A percentile compares a stretch with the other conserved stretches of the same genome.
Conservation (phyloP, 2,113 vertebrate genomes). For the Crotalus tigris region DNA sequence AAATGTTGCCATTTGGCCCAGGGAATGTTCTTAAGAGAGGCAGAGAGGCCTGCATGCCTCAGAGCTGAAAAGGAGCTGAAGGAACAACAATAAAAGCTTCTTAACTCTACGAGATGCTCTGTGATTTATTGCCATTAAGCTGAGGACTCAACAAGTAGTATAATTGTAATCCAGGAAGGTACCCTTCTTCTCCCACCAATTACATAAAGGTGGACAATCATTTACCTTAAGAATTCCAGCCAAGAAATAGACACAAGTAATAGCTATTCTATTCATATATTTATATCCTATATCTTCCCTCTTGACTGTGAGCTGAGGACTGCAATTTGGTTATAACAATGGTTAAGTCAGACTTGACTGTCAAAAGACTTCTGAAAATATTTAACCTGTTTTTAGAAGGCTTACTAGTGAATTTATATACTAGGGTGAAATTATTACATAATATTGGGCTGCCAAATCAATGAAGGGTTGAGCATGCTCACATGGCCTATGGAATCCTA, state of each 20-base stretch:
- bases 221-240: background rate
- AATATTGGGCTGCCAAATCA: background rate
- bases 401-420: background rate
- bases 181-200: background rate
- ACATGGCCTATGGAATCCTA: background rate
- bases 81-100: too few species aligned
- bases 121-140: too few species aligned
- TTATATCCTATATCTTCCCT: background rate
- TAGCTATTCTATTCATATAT: background rate
- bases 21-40: too few species aligned
- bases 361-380: background rate
- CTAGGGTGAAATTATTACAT: background rate
- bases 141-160: background rate
- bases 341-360: background rate
- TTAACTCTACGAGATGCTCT: too few species aligned
- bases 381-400: background rate
- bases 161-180: background rate
- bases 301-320: background rate
- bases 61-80: too few species aligned
- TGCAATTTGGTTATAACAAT: background rate
- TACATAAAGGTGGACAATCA: background rate
- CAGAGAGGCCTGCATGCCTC: too few species aligned
- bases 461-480: background rate
- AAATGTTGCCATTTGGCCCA: too few species aligned
- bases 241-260: background rate